Evolutionary conservation across 2,888 invertebrate genomes (phyloP), one percentile per base, ranked within the genome.

Genomic region (Eulithis testata): DNA sequence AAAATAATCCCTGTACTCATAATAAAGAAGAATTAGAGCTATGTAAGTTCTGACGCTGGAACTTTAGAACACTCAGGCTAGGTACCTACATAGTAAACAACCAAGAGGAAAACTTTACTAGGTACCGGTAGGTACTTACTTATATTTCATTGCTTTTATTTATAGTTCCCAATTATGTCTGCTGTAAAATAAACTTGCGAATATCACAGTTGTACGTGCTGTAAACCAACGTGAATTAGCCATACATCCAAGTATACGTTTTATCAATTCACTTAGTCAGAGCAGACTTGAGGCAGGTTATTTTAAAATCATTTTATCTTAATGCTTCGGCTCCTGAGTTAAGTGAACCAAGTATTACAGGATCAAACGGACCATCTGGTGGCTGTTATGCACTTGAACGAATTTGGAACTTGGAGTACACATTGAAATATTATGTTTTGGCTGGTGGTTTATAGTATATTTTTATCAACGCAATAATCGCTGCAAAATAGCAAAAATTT

Each of bases 341-440:
- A 81, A 84, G 82, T 82, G 82, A 70, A 76, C 77, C 72, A 78
- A 76, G 77, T 79, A 74, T 58, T 67, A 60, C 57, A 68, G 68
- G 67, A 68, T 70, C 65, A 70, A 70, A 67, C 66, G 50, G 12
- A 62, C 55, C 70, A 63, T 65, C 60, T 67, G 69, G 60, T 54
- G 36, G 60, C 60, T 63, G 53, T 64, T 67, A 65, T 50, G 49
- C 65, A 67, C 68, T 70, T 65, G 69, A 69, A 66, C 63, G 45
- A 58, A 60, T 67, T 64, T 63, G 67, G 67, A 67, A 63, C 67
- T 67, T 60, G 36, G 31, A 58, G 52, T 56, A 59, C 56, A 44
- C 44, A 55, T 40, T 40, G 40, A 45, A 45, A 45, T 21, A 21
- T 21, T 21, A 47, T 47, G 14, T 14, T 47, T 5, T 45, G 11